Conservation (phyloP, 2,113 vertebrate genomes). For the Semnornis frantzii region DNA sequence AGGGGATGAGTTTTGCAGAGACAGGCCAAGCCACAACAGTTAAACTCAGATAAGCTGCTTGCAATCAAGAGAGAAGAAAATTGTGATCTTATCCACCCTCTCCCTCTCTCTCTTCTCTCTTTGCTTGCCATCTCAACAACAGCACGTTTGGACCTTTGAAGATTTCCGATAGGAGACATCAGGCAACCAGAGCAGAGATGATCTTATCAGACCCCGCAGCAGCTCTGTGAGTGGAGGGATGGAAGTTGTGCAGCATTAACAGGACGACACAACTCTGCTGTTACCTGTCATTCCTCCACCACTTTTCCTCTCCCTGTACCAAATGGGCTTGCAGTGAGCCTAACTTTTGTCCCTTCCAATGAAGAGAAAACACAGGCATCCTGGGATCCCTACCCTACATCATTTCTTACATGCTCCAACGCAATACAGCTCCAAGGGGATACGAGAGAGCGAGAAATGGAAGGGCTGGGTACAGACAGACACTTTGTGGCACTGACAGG, state of each 20-base stretch:
- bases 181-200: slow-evolving; percentile 56
- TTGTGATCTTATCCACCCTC: slow-evolving; percentile 73
- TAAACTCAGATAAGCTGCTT: slow-evolving; percentile 74
- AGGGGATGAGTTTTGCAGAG: slow-evolving; percentile 70
- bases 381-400: background rate
- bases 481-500: background rate
- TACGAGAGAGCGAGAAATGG: background rate
- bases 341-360: background rate
- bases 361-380: background rate
- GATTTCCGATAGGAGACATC: slow-evolving; percentile 73
- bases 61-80: slow-evolving; percentile 78
- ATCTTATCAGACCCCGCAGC: slow-evolving; percentile 61
- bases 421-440: background rate
- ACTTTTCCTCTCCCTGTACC: background rate
- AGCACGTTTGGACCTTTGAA: slow-evolving; percentile 65
- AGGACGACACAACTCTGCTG: background rate
- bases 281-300: background rate
- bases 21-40: slow-evolving; percentile 69
- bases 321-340: background rate
- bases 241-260: background rate
- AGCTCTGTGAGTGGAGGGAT: slow-evolving; percentile 40
- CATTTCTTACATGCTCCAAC: background rate
- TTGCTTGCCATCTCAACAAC: slow-evolving; percentile 64
- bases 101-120: slow-evolving; percentile 56
- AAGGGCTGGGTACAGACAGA: background rate